Evolutionary conservation across 1,140 invertebrate genomes (phyloP), one percentile per base, ranked within the genome.

Genomic region (Hormaphis cornu): DNA sequence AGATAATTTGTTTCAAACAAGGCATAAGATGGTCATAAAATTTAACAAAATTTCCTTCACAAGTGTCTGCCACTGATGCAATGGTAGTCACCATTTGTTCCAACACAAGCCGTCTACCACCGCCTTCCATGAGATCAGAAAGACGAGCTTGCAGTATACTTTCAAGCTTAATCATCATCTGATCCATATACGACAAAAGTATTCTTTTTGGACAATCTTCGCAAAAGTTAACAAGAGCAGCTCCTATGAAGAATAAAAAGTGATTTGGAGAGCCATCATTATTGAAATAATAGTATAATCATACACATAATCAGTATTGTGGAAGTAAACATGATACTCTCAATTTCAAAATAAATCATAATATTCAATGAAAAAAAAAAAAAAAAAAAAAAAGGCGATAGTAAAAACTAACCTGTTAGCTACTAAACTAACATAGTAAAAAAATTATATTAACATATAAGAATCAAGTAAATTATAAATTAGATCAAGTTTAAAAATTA

Each of bases 21-120:
- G 95, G 95, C 87, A 98, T 96, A 72, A 99, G 82, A 37, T 79
- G 80, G 71, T 87, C 85, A 75, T 88, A 88, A 76, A 85, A 86
- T 12, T 80, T 78, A 30, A 89, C 84, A 79, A 99, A 99, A 75
- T 97, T 93, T 75, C 97, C 93, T 78, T 98, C 94, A 6, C 93
- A 91, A 0, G 95, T 97, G 78, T 99, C 97, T n/a, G 97, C 97
- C 8, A 99, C 91, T 6, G 96, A 97, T 8, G 97, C 96, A 56
- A 99, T 92, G 9, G 97, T 98, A 0, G 97, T 98, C 1, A 99
- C 94, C 44, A 86, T 89, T 80, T 99, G 97, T 82, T 99, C 96
- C 48, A 99, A 79, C 2, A 99, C 97, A 48, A 98, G 81, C 80
- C 98, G 99, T 18, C 89, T 95, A 52, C 95, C 95, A 74, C 88